These are phyloP conservation scores for Sebastes miniatus DNA, from an alignment of 2,797 vertebrate species.

Conservation along the genomic window DNA sequence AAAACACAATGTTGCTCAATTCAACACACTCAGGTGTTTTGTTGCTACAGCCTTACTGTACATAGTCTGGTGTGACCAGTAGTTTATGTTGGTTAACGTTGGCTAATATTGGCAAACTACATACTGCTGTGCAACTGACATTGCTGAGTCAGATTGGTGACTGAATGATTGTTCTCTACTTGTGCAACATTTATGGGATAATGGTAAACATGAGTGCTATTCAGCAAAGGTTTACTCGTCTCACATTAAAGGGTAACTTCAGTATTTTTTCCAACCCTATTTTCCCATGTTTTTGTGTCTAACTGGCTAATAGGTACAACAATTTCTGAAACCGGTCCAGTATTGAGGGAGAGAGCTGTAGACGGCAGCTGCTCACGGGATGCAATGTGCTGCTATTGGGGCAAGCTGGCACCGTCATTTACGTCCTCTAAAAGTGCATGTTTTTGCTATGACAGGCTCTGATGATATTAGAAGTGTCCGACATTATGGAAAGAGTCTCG, in stretches of 20 bases:
- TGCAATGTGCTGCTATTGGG: too few relatives aligned
- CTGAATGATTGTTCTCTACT: background rate
- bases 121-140: background rate
- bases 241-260: too few relatives aligned
- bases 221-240: background rate
- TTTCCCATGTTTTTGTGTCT: too few relatives aligned
- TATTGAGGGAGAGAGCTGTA: too few relatives aligned
- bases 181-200: background rate
- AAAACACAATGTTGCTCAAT: background rate
- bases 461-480: rapidly evolving
- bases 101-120: background rate
- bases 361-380: too few relatives aligned
- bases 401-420: too few relatives aligned
- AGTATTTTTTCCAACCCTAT: too few relatives aligned
- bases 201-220: background rate
- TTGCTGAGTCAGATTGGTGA: background rate
- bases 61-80: background rate
- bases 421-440: rapidly evolving
- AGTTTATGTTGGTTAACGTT: background rate
- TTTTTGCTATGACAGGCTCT: too few relatives aligned
- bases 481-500: too few relatives aligned
- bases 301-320: too few relatives aligned
- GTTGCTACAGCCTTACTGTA: background rate
- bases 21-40: background rate
- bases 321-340: too few relatives aligned